Evolutionary conservation across 2,113 vertebrate species (phyloP), one percentile per base, ranked within the genome.

Genomic region (Oriolus oriolus): DNA sequence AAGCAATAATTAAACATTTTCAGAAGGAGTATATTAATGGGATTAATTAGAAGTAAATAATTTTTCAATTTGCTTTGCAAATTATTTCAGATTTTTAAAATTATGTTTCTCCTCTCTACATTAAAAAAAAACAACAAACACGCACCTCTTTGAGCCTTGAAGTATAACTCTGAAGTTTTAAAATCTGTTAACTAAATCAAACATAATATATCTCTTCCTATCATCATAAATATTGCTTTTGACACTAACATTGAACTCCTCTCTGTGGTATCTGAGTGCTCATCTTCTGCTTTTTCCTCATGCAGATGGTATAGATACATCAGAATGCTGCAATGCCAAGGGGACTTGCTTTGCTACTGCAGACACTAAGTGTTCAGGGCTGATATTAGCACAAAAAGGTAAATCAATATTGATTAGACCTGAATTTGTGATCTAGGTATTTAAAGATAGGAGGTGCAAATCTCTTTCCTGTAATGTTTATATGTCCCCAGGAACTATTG

Each of bases 11-110:
- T 54, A 85, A 95, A 80, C 70, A 81, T 86, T 79, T 89, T 47
- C 63, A 95, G 57, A 85, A 71, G 19, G 42, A 37, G 33, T 76
- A 87, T 79, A 66, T 64, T 86, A 92, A 60, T 88, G 57, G 47
- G 70, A 84, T 93, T 96, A 93, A 95, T 93, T 96, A 90, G 42
- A 70, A 57, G 30, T 47, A 84, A 92, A 82, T 82, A 11, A 73
- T 68, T 87, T 93, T 76, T 84, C 23, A 74, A 49, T 93, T 96
- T 37, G 53, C 35, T 69, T 59, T 92, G 90, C 45, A 95, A 78
- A 97, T 89, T 82, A 84, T 91, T 73, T 95, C 78, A 69, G 26
- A 4, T 68, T 82, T 96, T 80, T 84, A 4, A 61, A 81, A 65
- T 69, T 24, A 6, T 75, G 3, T 41, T 92, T 93, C 41, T 80